Base-by-base conservation (phyloP, 2,888 invertebrate species). In the Cyclophora albipunctata region DNA sequence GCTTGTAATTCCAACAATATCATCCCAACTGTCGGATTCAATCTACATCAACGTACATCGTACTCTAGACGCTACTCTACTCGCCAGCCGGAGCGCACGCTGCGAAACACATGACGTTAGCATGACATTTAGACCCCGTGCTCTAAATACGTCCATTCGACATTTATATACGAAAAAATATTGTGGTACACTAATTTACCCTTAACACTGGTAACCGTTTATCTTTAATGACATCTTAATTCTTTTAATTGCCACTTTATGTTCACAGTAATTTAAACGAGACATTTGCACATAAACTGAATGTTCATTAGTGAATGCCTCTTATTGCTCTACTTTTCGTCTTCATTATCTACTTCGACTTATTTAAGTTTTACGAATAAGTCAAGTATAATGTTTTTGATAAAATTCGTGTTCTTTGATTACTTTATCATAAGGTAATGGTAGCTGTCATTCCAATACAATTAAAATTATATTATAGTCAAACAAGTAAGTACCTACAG, bases 1-100 rank as follows among this genome's bases (percentile, higher is more conserved):
- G 86, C 84, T 84, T 84, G 79, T 84, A 85, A 86, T 86, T 85
- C 84, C 83, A 77, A 84, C 78, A 84, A 82, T 87, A 84, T 84
- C 82, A 79, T 81, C 73, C 71, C 67, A 68, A 65, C 82, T 77
- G 81, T 82, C 81, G 69, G 74, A 81, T 81, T 81, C 81, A 78
- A 85, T 86, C 82, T 80, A 67, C 72, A 66, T 67, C 33, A 20
- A 6, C 5, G 65, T 58, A 62, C 59, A 66, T 63, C 64, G 34
- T 45, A 45, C 35, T 7, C 7, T 45, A 40, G 42, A 4, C 45
- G 46, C 45, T 44, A 34, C 20, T 5, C 49, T 61, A 45, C 41
- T 42, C 53, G 55, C 56, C 63, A 58, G 58, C 52, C 59, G 58
- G 58, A 60, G 64, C 60, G 58, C 60, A 66, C 64, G 62, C 62